These are phyloP conservation scores for Pluvialis apricaria DNA, from an alignment of 2,113 vertebrate genomes.

Conservation along the genomic window DNA sequence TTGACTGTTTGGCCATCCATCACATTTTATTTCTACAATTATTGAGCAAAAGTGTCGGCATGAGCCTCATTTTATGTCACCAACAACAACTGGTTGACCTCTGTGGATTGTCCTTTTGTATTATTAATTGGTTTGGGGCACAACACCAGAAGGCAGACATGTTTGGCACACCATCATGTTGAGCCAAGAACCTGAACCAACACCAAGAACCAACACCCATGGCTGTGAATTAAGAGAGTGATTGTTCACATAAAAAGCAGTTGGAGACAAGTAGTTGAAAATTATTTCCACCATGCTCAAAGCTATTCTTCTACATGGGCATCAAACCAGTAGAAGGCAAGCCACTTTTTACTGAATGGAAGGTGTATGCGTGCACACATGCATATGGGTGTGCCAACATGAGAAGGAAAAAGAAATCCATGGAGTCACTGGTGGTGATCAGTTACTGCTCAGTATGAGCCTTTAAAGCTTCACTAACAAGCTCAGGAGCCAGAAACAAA, in stretches of 20 bases:
- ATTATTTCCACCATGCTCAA: background rate
- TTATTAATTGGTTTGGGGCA: background rate
- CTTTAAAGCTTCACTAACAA: background rate
- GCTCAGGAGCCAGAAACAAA: background rate
- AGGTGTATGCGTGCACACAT: background rate
- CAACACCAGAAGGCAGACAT: background rate
- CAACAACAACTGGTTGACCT: background rate
- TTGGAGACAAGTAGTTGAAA: background rate
- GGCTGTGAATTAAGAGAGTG: background rate
- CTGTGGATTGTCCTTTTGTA: background rate
- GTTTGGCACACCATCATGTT: background rate
- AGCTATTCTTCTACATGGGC: background rate
- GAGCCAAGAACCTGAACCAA: too few relatives aligned
- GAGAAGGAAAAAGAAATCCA: background rate
- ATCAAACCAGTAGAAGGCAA: background rate
- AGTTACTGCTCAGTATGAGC: background rate
- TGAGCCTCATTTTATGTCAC: background rate
- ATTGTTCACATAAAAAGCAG: background rate
- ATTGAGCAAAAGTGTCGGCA: background rate
- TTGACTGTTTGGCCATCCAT: background rate
- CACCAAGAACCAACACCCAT: background rate
- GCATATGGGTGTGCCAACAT: background rate
- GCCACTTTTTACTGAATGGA: background rate
- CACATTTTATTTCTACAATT: background rate
- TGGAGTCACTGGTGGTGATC: accelerated